Percentiles rank a stretch among this genome's conserved stretches.
Conservation (phyloP, 2,888 invertebrate species). For the Limnephilus auricula region DNA sequence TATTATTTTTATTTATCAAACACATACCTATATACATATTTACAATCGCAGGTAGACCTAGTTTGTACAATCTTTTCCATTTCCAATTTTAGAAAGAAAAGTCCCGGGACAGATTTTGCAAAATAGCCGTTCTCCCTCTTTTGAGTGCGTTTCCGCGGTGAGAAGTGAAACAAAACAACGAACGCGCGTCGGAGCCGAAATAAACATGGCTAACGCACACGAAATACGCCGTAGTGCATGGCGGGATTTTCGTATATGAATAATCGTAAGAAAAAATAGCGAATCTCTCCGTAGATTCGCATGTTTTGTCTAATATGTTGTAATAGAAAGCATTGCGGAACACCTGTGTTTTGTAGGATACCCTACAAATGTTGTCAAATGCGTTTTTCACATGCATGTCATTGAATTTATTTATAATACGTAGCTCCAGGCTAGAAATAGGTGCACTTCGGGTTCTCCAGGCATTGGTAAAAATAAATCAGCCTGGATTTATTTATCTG, state of each 20-base stretch:
- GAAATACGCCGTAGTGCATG: slow-evolving; percentile 42
- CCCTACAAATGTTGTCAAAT: slow-evolving; percentile 13
- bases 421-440: slow-evolving; percentile 77
- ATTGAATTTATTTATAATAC: slow-evolving; percentile 65
- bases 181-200: slow-evolving; percentile 16
- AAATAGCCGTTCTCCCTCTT: slow-evolving; percentile 21
- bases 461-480: slow-evolving; percentile 78
- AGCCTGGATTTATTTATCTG: slow-evolving; percentile 74
- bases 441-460: slow-evolving; percentile 77
- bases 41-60: no score
- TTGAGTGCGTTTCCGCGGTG: neutral
- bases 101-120: neutral
- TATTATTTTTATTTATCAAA: no score
- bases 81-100: neutral
- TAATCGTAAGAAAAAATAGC: slow-evolving; percentile 52
- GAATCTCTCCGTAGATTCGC: neutral
- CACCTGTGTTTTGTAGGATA: neutral
- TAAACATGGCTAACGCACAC: slow-evolving; percentile 54
- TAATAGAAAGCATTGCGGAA: neutral
- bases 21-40: no score
- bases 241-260: slow-evolving; percentile 58
- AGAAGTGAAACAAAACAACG: slow-evolving; percentile 44
- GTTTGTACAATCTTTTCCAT: neutral
- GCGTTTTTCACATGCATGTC: slow-evolving; percentile 58
- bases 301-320: slow-evolving; percentile 34